These are phyloP conservation scores for Nerophis ophidion DNA, from an alignment of 2,113 vertebrate species.

Conservation along the genomic window DNA sequence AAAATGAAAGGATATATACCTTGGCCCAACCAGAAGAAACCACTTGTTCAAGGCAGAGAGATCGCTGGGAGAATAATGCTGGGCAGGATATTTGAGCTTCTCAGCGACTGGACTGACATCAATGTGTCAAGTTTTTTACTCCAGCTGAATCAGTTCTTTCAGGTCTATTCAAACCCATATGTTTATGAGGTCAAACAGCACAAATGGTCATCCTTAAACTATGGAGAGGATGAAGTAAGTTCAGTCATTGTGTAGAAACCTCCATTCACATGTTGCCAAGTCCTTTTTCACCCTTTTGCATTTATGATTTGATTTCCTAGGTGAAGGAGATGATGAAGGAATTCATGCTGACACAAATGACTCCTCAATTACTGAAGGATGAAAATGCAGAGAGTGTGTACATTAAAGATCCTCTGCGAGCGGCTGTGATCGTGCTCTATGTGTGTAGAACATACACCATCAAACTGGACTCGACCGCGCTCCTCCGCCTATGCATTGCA, in stretches of 20 bases:
- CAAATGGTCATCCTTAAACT: slow-evolving; percentile 57
- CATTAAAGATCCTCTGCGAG: slow-evolving; percentile 49
- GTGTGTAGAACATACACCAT: slow-evolving; percentile 27
- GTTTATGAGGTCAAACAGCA: slow-evolving; percentile 34
- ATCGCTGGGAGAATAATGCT: slow-evolving; percentile 79
- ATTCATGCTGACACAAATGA: slow-evolving; percentile 52
- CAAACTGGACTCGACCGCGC: slow-evolving; percentile 13
- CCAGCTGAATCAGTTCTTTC: slow-evolving; percentile 76
- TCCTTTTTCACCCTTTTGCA: background rate
- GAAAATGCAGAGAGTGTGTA: slow-evolving; percentile 3
- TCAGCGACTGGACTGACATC: slow-evolving; percentile 64
- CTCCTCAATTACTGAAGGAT: slow-evolving; percentile 50
- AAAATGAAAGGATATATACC: fast-evolving
- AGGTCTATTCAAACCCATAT: slow-evolving; percentile 36
- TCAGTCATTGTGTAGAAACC: background rate
- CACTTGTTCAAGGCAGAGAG: slow-evolving; percentile 66
- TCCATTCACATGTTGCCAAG: background rate
- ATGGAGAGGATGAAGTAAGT: slow-evolving; percentile 68
- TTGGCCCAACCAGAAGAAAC: slow-evolving; percentile 36
- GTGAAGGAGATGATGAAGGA: slow-evolving; percentile 56
- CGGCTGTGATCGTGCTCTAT: slow-evolving; percentile 55
- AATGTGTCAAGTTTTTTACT: slow-evolving; percentile 72
- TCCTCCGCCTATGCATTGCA: slow-evolving; percentile 40
- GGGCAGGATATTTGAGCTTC: slow-evolving; percentile 76
- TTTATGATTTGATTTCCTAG: slow-evolving; percentile 56